phyloP scores from a whole-genome alignment of 2,113 vertebrate genomes.

The Hyperopisus bebe region DNA sequence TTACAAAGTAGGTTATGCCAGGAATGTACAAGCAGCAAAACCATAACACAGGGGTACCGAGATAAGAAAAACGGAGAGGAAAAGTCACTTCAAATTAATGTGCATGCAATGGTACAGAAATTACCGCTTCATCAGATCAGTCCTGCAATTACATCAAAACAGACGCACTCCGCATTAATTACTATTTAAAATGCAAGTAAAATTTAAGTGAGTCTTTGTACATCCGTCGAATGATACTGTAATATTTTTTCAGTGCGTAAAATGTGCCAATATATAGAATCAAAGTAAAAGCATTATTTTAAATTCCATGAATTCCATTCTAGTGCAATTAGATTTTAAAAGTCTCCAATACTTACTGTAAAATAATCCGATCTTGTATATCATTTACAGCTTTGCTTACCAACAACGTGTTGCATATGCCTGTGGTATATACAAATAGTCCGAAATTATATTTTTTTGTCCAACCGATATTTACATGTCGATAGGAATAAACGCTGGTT shows the following conservation, averaged over 20 bases:
- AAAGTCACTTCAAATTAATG: background rate
- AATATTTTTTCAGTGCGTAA: background rate
- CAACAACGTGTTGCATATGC: slow-evolving; percentile 62
- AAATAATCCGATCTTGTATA: slow-evolving; percentile 34
- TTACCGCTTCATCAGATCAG: background rate
- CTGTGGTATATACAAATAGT: slow-evolving; percentile 26
- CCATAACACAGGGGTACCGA: background rate
- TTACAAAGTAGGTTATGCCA: background rate
- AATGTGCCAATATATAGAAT: background rate
- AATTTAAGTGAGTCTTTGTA: background rate
- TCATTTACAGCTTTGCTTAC: slow-evolving; percentile 33
- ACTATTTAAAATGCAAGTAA: background rate
- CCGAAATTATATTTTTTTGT: slow-evolving; percentile 23
- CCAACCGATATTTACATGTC: background rate
- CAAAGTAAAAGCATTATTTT: background rate
- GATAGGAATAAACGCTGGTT: background rate
- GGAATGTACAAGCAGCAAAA: background rate
- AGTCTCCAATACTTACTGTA: slow-evolving; percentile 49
- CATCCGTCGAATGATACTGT: background rate
- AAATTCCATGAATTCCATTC: background rate
- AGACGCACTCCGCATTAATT: background rate
- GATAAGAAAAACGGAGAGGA: background rate
- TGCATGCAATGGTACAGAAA: background rate
- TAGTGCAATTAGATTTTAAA: background rate
- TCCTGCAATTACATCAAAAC: background rate